A percentile compares a stretch with the other conserved stretches of the same genome.
These are phyloP conservation scores for Artibeus lituratus DNA, from an alignment of 2,797 vertebrate genomes.

Conservation along the genomic window DNA sequence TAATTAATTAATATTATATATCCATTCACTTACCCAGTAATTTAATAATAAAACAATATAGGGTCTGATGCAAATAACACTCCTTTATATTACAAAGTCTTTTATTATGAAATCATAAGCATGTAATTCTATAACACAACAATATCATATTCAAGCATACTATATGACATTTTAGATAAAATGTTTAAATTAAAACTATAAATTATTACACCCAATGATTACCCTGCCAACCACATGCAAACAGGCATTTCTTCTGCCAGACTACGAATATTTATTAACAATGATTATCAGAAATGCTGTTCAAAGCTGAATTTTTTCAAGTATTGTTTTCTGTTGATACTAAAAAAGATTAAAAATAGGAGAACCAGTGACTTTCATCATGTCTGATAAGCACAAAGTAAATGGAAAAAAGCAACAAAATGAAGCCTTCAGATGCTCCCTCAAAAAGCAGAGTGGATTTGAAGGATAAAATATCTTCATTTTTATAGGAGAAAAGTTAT, in stretches of 20 bases:
- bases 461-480: not conserved
- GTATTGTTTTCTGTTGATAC: not conserved
- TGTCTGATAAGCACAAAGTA: not conserved
- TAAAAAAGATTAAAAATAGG: not conserved
- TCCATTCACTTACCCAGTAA: not conserved
- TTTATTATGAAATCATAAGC: no score
- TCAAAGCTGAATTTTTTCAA: not conserved
- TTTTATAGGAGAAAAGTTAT: not conserved
- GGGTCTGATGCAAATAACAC: no score
- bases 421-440: not conserved
- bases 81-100: no score
- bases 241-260: no score
- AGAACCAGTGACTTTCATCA: not conserved
- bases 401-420: not conserved
- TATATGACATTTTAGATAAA: no score
- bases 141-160: no score
- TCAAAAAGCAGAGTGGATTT: not conserved
- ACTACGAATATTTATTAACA: not conserved
- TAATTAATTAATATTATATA: not conserved
- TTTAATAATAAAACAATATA: not conserved
- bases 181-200: no score
- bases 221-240: no score
- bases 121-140: no score
- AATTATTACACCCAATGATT: no score
- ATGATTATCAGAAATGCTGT: not conserved